These are phyloP conservation scores for Psammodynastes pulverulentus DNA, from an alignment of 2,113 vertebrate genomes.

Conservation along the genomic window DNA sequence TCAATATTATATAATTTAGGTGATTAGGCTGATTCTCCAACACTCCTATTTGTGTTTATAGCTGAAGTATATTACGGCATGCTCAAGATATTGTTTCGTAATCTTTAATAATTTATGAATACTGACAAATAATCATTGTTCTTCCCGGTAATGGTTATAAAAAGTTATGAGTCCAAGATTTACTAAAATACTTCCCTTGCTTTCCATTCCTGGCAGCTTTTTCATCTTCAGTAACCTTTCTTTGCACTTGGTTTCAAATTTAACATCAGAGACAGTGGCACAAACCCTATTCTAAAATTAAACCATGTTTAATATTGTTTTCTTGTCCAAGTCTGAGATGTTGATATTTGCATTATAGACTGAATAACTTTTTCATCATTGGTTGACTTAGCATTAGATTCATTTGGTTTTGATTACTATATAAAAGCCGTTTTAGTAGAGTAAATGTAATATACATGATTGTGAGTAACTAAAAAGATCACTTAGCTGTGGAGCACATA, in stretches of 20 bases:
- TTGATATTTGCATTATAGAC: not conserved
- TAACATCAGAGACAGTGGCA: not conserved
- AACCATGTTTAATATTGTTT: not conserved
- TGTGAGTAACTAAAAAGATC: not conserved
- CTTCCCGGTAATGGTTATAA: not conserved
- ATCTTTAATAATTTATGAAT: conserved; percentile 7
- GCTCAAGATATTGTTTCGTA: not conserved
- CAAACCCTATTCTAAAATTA: not conserved
- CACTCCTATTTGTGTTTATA: not conserved
- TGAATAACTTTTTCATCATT: not conserved
- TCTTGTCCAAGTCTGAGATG: not conserved
- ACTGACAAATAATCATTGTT: not conserved
- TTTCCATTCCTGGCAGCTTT: not conserved
- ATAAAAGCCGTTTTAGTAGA: not conserved
- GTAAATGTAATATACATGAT: not conserved
- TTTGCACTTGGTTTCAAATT: not conserved
- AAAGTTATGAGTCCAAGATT: not conserved
- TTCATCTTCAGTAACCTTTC: not conserved
- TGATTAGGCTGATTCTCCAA: not conserved
- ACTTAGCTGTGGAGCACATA: not conserved
- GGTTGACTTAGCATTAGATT: not conserved
- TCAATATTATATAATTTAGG: not conserved
- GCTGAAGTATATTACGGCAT: not conserved
- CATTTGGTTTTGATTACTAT: not conserved
- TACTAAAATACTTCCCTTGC: not conserved